phyloP scores from a whole-genome alignment of 1,140 invertebrate species.

The Scaptomyza montana region DNA sequence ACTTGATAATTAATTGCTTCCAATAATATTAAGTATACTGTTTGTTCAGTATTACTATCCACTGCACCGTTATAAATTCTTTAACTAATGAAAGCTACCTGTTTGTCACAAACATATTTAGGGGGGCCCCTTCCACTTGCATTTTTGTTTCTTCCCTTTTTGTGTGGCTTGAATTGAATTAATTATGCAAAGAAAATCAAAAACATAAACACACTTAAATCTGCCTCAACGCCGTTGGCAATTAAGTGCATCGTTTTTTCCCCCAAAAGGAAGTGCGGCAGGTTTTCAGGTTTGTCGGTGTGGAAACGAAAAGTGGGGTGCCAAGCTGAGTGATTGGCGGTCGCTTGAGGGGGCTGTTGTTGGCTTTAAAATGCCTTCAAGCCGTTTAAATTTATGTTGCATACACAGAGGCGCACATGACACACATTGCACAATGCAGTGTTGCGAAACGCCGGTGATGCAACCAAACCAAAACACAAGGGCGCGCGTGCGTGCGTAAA shows the following conservation, averaged over 20 bases:
- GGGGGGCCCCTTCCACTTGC: background rate
- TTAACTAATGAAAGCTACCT: no score
- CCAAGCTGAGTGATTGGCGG: background rate
- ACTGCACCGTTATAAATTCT: background rate
- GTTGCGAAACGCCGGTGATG: slow-evolving; percentile 48
- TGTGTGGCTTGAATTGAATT: slow-evolving; percentile 39
- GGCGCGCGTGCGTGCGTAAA: slow-evolving; percentile 7
- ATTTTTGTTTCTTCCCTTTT: slow-evolving; percentile 2
- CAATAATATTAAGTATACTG: no score
- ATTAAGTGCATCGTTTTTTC: slow-evolving; percentile 34
- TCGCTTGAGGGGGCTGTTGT: background rate
- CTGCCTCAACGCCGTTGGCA: slow-evolving; percentile 45
- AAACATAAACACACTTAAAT: slow-evolving; percentile 53
- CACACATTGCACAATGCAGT: slow-evolving; percentile 36
- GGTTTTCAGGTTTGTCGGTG: slow-evolving; percentile 9
- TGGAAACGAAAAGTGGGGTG: background rate
- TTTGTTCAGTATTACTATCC: no score
- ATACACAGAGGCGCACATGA: slow-evolving; percentile 57
- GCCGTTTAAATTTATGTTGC: slow-evolving; percentile 23
- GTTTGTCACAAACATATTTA: no score
- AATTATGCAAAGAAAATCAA: slow-evolving; percentile 54
- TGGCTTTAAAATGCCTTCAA: slow-evolving; percentile 30
- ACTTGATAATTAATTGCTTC: no score
- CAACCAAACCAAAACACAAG: slow-evolving; percentile 32
- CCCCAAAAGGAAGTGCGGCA: slow-evolving; percentile 17